phyloP scores from a whole-genome alignment of 2,113 vertebrate genomes.

The Lamprotornis superbus region DNA sequence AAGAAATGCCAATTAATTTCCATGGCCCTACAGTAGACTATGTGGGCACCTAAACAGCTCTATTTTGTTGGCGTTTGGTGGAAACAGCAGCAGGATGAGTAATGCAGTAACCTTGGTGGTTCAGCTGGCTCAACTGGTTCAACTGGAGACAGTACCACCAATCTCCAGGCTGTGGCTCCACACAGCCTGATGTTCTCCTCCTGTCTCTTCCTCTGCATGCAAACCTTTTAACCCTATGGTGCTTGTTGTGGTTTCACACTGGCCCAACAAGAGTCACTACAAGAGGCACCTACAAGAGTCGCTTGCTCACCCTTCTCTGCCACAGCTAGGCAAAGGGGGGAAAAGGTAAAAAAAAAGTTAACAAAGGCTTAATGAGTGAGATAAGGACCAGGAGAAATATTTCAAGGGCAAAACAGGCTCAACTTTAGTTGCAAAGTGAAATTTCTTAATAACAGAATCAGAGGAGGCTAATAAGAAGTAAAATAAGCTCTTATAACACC shows the following conservation, averaged over 20 bases:
- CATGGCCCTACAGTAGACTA: fast-evolving
- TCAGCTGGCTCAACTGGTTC: background rate
- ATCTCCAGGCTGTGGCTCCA: background rate
- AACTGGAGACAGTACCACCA: background rate
- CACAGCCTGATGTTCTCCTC: background rate
- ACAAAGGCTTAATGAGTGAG: background rate
- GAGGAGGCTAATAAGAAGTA: background rate
- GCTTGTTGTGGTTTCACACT: background rate
- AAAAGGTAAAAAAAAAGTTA: background rate
- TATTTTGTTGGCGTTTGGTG: background rate
- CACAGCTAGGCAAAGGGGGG: background rate
- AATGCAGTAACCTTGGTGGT: background rate
- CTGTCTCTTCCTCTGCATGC: background rate
- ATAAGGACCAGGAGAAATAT: background rate
- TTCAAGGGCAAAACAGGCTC: background rate
- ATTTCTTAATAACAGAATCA: background rate
- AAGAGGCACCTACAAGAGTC: fast-evolving
- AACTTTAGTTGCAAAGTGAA: background rate
- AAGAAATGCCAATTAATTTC: background rate
- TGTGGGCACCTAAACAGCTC: background rate
- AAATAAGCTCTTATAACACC: background rate
- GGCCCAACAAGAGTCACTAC: fast-evolving
- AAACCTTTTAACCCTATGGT: background rate
- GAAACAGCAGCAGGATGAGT: background rate
- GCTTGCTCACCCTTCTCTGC: too few species aligned